Evolutionary conservation across 35 echinoderm and acorn worm genomes (phyloP), one percentile per base, ranked within the genome.

Genomic region (Nesometra sesokonis): DNA sequence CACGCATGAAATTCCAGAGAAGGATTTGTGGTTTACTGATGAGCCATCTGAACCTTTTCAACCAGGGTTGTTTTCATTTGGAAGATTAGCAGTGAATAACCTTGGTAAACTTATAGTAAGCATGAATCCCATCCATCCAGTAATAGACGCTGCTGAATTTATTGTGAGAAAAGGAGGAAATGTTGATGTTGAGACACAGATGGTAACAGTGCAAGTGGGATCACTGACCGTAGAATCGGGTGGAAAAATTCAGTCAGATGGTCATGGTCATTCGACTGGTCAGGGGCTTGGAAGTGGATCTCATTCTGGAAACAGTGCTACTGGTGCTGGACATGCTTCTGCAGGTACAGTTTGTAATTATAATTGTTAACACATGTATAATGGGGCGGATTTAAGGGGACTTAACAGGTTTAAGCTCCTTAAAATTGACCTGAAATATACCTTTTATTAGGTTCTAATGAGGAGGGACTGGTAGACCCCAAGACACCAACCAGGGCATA

Each of bases 311-410:
- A 13, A 33, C 5, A 30, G 82, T 21, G 23, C 17, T 37, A 47
- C 84, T 17, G 94, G 94, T 77, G 94, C 87, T 82, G 88, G 90
- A 77, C 90, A 97, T 97, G 94, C 32, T 78, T 93, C 94, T 40
- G 21, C 38, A 90, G 94, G 94, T 97, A 77, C 30, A 76, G n/a
- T n/a, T n/a, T n/a, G n/a, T n/a, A n/a, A n/a, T n/a, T n/a, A n/a
- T n/a, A n/a, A n/a, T n/a, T n/a, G n/a, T n/a, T n/a, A n/a, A n/a
- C n/a, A n/a, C n/a, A n/a, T n/a, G n/a, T n/a, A n/a, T n/a, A n/a
- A n/a, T n/a, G n/a, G n/a, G n/a, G n/a, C n/a, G n/a, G n/a, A n/a
- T n/a, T n/a, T n/a, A n/a, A n/a, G n/a, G n/a, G n/a, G n/a, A n/a
- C n/a, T n/a, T n/a, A n/a, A n/a, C n/a, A n/a, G n/a, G n/a, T n/a